Evolutionary conservation across 1,140 invertebrate genomes (phyloP), one percentile per base, ranked within the genome.

Genomic region (Neoseiulus cucumeris): DNA sequence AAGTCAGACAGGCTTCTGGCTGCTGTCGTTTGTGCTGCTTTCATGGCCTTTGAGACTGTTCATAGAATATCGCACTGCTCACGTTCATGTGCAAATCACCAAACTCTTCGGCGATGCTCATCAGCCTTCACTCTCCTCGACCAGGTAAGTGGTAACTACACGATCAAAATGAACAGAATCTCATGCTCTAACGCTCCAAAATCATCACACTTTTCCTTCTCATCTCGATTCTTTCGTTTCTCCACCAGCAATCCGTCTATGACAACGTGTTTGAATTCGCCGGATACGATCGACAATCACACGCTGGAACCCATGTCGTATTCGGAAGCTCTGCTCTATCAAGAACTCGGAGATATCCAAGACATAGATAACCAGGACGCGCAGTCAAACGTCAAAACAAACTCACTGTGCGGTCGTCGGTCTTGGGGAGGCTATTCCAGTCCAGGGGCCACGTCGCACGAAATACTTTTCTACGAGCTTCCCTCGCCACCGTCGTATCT

Each of bases 41-140:
- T 88, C 86, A 12, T 91, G 88, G 89, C 88, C 87, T 28, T 77
- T 89, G 51, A 76, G 87, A 44, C 81, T 90, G 64, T 78, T 89
- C 30, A 85, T 89, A 68, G 86, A 89, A 72, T 87, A 84, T 76
- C 87, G 89, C 73, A 90, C 87, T 12, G 85, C 87, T 28, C 85
- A 89, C 72, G 82, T 86, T 30, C 84, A 89, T 74, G 89, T 86
- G 74, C 79, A 80, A 70, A 76, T 81, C 6, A 79, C 77, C 67
- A 81, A 81, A 71, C 68, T 80, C 6, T 81, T 81, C 69, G 80
- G 80, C 17, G 74, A 73, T 28, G 78, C 79, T 71, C 79, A 80
- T 70, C 51, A 59, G 51, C 51, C 51, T 33, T 59, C 22, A 25
- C 51, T 59, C 51, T 59, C 51, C 14, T 59, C 51, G 51, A 33